Evolutionary conservation across 2,888 invertebrate genomes (phyloP).

Genomic region (Cataglyphis altisquamis): DNA sequence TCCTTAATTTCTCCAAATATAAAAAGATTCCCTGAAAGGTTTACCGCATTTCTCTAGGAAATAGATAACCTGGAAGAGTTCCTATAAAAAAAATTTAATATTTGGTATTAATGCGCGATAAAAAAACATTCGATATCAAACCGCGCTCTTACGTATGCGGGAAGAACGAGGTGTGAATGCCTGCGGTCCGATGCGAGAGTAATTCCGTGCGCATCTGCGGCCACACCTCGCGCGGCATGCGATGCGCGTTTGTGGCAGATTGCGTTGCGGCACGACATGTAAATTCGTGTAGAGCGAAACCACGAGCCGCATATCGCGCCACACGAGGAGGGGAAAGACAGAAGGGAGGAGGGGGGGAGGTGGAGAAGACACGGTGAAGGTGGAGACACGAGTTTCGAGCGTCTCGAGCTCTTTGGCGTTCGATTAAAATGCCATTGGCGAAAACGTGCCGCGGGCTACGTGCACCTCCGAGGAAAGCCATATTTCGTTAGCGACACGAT

Average conservation of each 20-base stretch:
- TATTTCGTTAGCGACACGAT: constrained; percentile 47
- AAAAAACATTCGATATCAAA: constrained; percentile 16
- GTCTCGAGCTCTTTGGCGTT: constrained; percentile 54
- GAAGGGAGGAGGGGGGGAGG: background rate
- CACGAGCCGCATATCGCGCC: constrained; percentile 43
- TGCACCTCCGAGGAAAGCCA: constrained; percentile 35
- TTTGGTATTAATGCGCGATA: background rate
- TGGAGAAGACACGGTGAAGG: constrained; percentile 1
- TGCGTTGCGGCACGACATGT: constrained; percentile 68
- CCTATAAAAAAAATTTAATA: too few species aligned
- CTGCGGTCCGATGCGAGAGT: constrained; percentile 40
- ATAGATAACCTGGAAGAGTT: too few species aligned
- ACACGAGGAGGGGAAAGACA: background rate
- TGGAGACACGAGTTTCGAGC: constrained; percentile 48
- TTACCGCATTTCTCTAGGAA: too few species aligned
- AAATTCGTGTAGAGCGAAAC: constrained; percentile 70
- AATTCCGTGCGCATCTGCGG: constrained; percentile 57
- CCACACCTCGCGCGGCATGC: constrained; percentile 72
- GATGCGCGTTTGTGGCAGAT: constrained; percentile 63
- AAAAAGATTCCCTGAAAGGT: too few species aligned
- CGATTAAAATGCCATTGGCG: constrained; percentile 71
- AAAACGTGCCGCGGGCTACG: constrained; percentile 51
- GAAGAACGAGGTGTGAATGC: background rate
- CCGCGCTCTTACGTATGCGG: constrained; percentile 6
- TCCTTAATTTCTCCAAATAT: too few species aligned